Percentiles rank a stretch among this genome's conserved stretches.
These are phyloP conservation scores for Leucopsar rothschildi DNA, from an alignment of 2,113 vertebrate species.

Conservation along the genomic window DNA sequence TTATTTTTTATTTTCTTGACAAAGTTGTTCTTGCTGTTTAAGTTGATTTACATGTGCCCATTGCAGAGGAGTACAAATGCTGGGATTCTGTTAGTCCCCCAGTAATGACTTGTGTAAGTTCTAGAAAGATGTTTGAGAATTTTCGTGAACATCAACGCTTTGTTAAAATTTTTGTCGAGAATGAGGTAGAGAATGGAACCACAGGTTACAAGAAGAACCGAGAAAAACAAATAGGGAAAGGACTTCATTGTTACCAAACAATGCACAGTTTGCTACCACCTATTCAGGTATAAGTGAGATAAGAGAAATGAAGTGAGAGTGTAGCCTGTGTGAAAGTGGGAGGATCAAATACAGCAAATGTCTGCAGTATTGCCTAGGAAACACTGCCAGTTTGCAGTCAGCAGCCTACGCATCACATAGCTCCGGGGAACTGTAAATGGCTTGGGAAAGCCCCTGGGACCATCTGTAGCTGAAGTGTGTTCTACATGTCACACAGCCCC, in stretches of 20 bases:
- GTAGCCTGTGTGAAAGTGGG: not conserved
- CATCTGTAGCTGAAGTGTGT: not conserved
- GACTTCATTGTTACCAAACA: not conserved
- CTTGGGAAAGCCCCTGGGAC: constrained; percentile 9
- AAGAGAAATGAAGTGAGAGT: not conserved
- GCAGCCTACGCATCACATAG: not conserved
- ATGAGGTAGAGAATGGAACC: not conserved
- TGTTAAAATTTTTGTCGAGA: not conserved
- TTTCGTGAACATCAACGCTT: not conserved
- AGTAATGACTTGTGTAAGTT: not conserved
- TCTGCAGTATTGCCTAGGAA: constrained; percentile 16
- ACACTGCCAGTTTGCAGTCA: not conserved
- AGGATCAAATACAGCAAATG: not conserved
- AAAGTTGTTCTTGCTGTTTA: not conserved
- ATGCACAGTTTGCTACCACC: not conserved
- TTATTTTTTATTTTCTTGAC: not conserved
- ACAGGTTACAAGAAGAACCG: not conserved
- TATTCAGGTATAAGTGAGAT: not conserved
- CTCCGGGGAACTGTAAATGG: not conserved
- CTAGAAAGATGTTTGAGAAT: not conserved
- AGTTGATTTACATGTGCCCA: not conserved
- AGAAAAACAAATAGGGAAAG: not conserved
- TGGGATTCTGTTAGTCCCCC: not conserved
- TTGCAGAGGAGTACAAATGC: not conserved
- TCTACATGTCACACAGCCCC: not conserved